Evolutionary conservation across 2,113 vertebrate species (phyloP).

Genomic region (Poeciliopsis prolifica): DNA sequence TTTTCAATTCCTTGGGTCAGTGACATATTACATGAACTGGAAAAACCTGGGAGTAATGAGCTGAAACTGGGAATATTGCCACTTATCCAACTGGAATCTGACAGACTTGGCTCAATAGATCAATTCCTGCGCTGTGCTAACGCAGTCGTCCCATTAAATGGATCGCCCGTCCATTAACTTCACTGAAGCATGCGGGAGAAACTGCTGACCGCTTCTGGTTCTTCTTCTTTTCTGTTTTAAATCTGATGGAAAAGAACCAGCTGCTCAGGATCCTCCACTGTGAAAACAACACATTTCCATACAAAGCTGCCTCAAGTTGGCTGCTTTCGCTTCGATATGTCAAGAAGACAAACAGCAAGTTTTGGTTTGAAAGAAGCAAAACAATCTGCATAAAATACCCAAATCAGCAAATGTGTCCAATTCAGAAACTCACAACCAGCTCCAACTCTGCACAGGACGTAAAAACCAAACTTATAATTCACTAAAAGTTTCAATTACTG

Average conservation of each 20-base stretch:
- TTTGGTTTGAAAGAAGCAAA: too few relatives aligned
- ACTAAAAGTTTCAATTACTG: too few relatives aligned
- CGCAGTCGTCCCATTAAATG: neutral
- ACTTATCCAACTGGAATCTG: neutral
- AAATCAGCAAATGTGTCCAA: neutral
- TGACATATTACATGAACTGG: neutral
- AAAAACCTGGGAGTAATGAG: neutral
- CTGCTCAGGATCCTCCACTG: too few relatives aligned
- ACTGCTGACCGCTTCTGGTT: neutral
- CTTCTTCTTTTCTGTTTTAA: neutral
- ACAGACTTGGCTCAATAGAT: neutral
- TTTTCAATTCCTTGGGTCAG: neutral
- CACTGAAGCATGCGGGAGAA: neutral
- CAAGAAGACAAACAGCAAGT: too few relatives aligned
- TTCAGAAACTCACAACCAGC: neutral
- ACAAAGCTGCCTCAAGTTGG: neutral
- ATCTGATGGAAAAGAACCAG: neutral
- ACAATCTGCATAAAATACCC: neutral
- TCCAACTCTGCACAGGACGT: conserved; percentile 2
- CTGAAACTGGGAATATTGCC: neutral
- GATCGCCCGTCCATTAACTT: neutral
- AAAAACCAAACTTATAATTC: too few relatives aligned
- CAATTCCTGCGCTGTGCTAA: neutral
- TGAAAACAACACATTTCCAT: neutral
- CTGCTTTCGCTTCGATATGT: neutral